These are phyloP conservation scores for Lasius platythorax DNA, from an alignment of 2,888 invertebrate species.

Conservation along the genomic window DNA sequence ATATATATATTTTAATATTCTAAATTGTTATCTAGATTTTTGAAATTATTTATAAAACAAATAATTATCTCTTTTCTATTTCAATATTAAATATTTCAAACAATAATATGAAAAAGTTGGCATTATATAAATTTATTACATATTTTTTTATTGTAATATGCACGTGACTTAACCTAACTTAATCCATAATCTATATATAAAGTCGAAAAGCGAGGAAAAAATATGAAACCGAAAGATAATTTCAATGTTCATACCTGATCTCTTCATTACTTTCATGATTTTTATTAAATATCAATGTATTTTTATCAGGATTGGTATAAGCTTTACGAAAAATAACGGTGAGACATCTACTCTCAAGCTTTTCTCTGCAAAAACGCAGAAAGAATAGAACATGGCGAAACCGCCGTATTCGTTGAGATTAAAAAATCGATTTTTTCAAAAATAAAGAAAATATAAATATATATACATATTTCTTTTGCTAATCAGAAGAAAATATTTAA, in stretches of 20 bases:
- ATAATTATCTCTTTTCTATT: background rate
- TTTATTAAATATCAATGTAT: constrained; percentile 1
- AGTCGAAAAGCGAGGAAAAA: background rate
- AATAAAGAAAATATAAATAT: no score
- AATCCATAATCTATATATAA: background rate
- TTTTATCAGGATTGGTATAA: no score
- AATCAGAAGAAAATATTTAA: no score
- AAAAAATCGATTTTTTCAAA: no score
- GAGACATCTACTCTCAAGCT: no score
- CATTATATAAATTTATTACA: background rate
- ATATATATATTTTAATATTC: background rate
- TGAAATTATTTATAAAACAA: background rate
- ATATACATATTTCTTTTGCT: no score
- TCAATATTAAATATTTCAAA: background rate
- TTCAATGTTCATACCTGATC: background rate
- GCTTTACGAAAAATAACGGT: no score
- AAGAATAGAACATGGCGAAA: no score
- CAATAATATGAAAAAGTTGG: background rate
- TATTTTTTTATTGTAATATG: background rate
- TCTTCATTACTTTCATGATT: constrained; percentile 9
- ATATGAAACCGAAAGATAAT: background rate
- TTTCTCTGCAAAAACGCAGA: no score
- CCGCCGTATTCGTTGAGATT: no score
- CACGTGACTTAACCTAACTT: constrained; percentile 11
- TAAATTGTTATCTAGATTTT: background rate